These are phyloP conservation scores for Strigamia crassipes DNA, from an alignment of 2,888 invertebrate species.

Conservation along the genomic window DNA sequence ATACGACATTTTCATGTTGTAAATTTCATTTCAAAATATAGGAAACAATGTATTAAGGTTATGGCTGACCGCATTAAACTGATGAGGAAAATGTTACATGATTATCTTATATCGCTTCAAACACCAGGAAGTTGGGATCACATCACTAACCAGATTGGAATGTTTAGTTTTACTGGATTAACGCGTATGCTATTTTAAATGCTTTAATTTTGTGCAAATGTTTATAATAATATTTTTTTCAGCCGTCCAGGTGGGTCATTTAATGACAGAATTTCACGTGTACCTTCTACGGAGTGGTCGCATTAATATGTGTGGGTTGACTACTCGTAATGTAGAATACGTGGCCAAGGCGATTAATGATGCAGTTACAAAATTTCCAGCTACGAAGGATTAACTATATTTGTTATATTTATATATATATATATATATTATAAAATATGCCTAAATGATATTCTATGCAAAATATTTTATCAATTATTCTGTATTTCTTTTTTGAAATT, in stretches of 20 bases:
- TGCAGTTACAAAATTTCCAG: constrained; percentile 63
- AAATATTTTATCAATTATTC: too few relatives aligned
- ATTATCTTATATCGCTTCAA: constrained; percentile 72
- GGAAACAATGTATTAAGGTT: too few relatives aligned
- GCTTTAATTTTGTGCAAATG: constrained; percentile 56
- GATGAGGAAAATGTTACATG: constrained; percentile 57
- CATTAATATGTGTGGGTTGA: constrained; percentile 95
- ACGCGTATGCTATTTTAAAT: constrained; percentile 64
- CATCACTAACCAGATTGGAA: constrained; percentile 92
- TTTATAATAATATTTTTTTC: too few relatives aligned
- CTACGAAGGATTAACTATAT: too few relatives aligned
- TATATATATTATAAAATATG: too few relatives aligned
- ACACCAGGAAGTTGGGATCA: constrained; percentile 97
- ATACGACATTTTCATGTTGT: too few relatives aligned
- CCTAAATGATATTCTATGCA: too few relatives aligned
- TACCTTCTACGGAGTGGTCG: constrained; percentile 91
- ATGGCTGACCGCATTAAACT: too few relatives aligned
- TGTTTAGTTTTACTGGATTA: constrained; percentile 98
- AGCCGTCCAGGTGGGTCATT: too few relatives aligned
- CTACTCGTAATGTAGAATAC: constrained; percentile 85
- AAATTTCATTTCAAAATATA: too few relatives aligned
- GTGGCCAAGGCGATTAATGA: constrained; percentile 86
- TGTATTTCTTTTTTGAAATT: too few relatives aligned
- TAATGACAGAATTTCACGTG: constrained; percentile 73
- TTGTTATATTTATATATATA: too few relatives aligned